These are phyloP conservation scores for Myoxocephalus aenaeus DNA, from an alignment of 2,797 vertebrate genomes.

Conservation along the genomic window DNA sequence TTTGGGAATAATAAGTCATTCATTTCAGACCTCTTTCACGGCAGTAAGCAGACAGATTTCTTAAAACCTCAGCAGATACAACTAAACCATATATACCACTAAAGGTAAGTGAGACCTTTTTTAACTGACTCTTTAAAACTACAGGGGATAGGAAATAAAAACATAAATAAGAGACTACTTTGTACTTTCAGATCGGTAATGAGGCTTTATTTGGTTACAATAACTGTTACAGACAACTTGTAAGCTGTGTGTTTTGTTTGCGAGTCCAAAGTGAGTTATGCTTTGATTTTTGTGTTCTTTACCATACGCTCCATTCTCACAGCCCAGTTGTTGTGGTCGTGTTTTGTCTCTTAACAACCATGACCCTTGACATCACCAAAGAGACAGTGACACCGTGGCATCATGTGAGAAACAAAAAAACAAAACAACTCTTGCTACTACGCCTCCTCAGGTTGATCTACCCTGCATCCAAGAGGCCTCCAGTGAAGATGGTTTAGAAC, in stretches of 20 bases:
- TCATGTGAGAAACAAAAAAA: constrained; percentile 35
- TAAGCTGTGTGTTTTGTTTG: neutral
- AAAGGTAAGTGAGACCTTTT: neutral
- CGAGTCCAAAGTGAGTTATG: neutral
- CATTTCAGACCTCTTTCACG: neutral
- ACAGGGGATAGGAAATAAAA: neutral
- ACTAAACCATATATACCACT: neutral
- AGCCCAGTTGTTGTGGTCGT: constrained; percentile 34
- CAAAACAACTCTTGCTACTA: neutral
- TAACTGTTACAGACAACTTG: neutral
- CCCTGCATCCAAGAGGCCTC: constrained; percentile 29
- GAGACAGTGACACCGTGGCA: constrained; percentile 34
- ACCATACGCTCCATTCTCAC: neutral
- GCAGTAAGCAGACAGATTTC: neutral
- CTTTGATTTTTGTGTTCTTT: neutral
- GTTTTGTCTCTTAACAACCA: constrained; percentile 45
- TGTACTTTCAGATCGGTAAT: neutral
- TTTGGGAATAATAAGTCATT: no score
- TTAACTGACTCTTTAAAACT: neutral
- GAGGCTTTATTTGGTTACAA: neutral
- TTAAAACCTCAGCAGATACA: neutral
- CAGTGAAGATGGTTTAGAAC: constrained; percentile 17
- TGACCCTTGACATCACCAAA: constrained; percentile 47
- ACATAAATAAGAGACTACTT: neutral
- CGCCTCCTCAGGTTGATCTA: constrained; percentile 14